phyloP scores from a whole-genome alignment of 2,113 vertebrate genomes.

The Aramus guarauna region DNA sequence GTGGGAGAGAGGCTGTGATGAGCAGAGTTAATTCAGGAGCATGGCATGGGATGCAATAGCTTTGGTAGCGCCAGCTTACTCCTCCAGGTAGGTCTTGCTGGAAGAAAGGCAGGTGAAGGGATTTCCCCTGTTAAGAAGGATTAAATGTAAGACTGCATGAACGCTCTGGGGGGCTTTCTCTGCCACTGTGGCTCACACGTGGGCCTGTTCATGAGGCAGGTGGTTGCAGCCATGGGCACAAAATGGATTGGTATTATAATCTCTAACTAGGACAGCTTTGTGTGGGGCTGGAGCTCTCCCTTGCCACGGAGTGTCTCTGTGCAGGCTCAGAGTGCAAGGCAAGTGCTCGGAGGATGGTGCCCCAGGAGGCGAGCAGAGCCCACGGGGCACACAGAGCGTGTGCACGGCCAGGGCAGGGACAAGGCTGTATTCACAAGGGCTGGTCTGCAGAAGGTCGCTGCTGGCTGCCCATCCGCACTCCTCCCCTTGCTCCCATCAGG shows the following conservation, averaged over 20 bases:
- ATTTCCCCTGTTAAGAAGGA: neutral
- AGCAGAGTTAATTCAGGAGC: neutral
- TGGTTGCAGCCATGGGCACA: neutral
- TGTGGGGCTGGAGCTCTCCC: neutral
- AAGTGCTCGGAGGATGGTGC: neutral
- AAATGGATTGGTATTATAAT: neutral
- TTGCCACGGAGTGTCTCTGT: neutral
- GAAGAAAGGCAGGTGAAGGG: neutral
- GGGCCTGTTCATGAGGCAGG: no score
- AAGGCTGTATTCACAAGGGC: neutral
- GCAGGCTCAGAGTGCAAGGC: neutral
- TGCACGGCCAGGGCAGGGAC: neutral
- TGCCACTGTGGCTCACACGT: neutral
- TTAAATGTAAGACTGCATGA: neutral
- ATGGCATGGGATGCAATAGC: neutral
- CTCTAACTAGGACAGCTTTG: neutral
- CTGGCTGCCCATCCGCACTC: neutral
- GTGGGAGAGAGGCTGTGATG: neutral
- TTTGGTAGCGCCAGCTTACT: neutral
- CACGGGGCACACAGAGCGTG: rapidly evolving
- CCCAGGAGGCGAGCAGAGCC: neutral
- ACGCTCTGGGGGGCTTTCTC: neutral
- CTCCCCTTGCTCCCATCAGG: neutral
- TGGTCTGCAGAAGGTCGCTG: neutral
- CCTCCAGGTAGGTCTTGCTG: neutral